Base-by-base conservation (phyloP, 2,888 invertebrate genomes). In the Caenorhabditis uteleia region DNA sequence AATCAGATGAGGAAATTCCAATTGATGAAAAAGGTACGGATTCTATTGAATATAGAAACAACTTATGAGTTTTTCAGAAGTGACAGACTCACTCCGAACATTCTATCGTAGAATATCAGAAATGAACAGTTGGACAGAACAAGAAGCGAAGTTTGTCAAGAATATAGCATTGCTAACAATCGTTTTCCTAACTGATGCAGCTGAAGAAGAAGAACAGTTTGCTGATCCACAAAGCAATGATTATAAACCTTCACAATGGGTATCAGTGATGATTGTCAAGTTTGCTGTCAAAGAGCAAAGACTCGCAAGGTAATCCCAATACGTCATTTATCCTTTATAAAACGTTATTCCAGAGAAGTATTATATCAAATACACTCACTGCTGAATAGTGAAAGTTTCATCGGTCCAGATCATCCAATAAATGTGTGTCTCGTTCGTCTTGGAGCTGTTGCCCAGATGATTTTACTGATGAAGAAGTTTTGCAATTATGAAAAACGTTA, bases 221-320 rank as follows among this genome's bases (percentile, higher is more conserved):
- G 54, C 44, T 3, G 60, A 60, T 49, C 60, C 60, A 25, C 43
- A 54, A 6, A 18, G n/a, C n/a, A 44, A 60, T 3, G 49, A 44
- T 4, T 60, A 45, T 18, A 14, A 44, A 12, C 39, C 49, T 2
- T 33, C 48, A 1, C 43, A 18, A 7, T 60, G 43, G 18, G 21
- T 60, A 21, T 49, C 60, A 10, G 20, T 60, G 21, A 40, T 27
- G 3, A 12, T 54, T n/a, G 5, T 25, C 33, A 60, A 54, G 26
- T 54, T 54, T n/a, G 40, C 54, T 27, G 18, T 42, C 18, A 53
- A 49, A 21, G 60, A 54, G 18, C 14, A 34, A n/a, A 18, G 31
- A 26, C n/a, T n/a, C n/a, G n/a, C n/a, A n/a, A n/a, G n/a, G n/a
- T n/a, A n/a, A n/a, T n/a, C n/a, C n/a, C n/a, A n/a, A n/a, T n/a